Base-by-base conservation (phyloP, 2,888 invertebrate genomes). In the Nysson spinosus region DNA sequence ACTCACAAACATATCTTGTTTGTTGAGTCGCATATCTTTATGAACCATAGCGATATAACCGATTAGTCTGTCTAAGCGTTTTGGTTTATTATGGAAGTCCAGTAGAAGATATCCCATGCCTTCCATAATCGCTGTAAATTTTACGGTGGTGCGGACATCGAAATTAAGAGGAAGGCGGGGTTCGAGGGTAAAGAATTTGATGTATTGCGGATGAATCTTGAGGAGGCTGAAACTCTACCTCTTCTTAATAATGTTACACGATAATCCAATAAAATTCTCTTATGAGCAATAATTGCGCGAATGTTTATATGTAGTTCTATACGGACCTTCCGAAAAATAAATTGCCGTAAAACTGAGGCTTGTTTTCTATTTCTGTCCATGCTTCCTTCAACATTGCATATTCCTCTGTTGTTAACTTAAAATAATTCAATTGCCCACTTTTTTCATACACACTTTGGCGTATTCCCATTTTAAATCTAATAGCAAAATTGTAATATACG, bases 21-120 rank as follows among this genome's bases (percentile, higher is more conserved):
- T 66, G 3, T 43, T 12, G 1, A 83, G 69, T 28, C 55, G 55
- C 82, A 83, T 82, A 34, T 83, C 82, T 63, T 83, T 83, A 62
- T 83, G 83, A 14, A 78, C 58, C 82, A 83, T 79, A 16, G 80
- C 83, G 16, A 81, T 44, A 30, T 82, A 81, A 19, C 79, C 78
- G 20, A 81, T 68, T 4, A 78, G 56, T 34, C 63, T 69, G 56
- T 80, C 70, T 4, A 79, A 65, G 49, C 77, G 71, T 26, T 69
- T 75, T 2, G 72, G 77, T 44, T 79, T 79, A 11, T 75, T 66
- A 40, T 78, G 64, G 61, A 77, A 81, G 56, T 82, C 75, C 16
- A 82, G 44, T 11, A 82, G 32, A 12, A 83, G 61, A 40, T 75
- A 81, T 11, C 80, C 78, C 49, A 82, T 67, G 0, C 78, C 72